These are phyloP conservation scores for Pocillopora meandrina DNA, from an alignment of 92 coral and sea anemone species.

Conservation along the genomic window DNA sequence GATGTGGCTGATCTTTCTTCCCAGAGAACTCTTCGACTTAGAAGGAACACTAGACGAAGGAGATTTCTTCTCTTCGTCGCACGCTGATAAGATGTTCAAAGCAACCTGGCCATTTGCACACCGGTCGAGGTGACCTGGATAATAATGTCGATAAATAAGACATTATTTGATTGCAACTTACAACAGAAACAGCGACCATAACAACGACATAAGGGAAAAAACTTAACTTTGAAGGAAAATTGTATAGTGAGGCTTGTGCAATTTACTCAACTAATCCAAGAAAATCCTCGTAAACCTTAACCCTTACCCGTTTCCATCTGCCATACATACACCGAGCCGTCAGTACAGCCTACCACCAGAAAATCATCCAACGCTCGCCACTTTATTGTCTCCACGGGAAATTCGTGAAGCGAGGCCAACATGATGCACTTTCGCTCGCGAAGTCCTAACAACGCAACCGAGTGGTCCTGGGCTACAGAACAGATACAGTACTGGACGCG, in stretches of 20 bases:
- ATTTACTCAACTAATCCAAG: too few relatives aligned
- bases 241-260: too few relatives aligned
- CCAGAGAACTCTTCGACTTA: conserved; percentile 65
- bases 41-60: conserved; percentile 62
- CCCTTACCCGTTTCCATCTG: conserved; percentile 95
- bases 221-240: too few relatives aligned
- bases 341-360: conserved; percentile 90
- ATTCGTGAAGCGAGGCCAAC: conserved; percentile 94
- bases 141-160: background rate
- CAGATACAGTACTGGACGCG: conserved; percentile 94
- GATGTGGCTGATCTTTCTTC: conserved; percentile 77
- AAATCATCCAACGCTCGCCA: conserved; percentile 98
- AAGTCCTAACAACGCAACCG: conserved; percentile 88
- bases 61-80: conserved; percentile 80
- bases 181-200: too few relatives aligned
- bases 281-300: too few relatives aligned
- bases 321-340: conserved; percentile 98
- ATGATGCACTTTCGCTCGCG: conserved; percentile 92
- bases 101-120: conserved; percentile 95
- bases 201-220: too few relatives aligned
- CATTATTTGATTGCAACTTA: too few relatives aligned
- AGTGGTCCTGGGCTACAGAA: conserved; percentile 95
- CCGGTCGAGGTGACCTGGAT: conserved; percentile 92
- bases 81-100: conserved; percentile 87
- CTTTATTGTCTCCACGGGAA: conserved; percentile 96